These are phyloP conservation scores for Eriosoma lanigerum DNA, from an alignment of 1,140 invertebrate genomes.

Conservation along the genomic window DNA sequence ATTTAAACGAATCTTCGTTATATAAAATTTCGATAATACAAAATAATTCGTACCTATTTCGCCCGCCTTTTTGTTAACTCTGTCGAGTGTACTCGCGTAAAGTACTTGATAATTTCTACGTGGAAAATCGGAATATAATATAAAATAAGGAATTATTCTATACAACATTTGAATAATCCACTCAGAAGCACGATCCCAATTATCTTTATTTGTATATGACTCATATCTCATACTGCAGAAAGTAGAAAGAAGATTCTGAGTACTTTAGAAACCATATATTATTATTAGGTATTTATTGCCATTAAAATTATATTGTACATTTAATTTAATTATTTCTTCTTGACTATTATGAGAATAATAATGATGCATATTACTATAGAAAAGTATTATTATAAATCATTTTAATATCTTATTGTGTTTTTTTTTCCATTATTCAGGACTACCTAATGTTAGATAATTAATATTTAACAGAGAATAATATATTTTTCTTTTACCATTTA, in stretches of 20 bases:
- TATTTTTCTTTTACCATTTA: no score
- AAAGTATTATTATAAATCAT: no score
- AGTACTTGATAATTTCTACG: not conserved
- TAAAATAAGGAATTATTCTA: not conserved
- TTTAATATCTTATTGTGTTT: no score
- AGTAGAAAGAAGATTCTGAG: constrained; percentile 2
- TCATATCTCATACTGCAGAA: not conserved
- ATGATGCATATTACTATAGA: no score
- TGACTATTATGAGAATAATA: no score
- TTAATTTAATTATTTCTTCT: no score
- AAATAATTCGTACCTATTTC: not conserved
- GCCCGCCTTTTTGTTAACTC: not conserved
- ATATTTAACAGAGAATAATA: no score
- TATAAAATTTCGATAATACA: not conserved
- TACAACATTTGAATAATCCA: not conserved
- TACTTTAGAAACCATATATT: no score
- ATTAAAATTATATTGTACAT: not conserved
- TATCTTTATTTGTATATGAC: not conserved
- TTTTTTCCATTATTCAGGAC: no score
- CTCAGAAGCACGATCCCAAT: not conserved
- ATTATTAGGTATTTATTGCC: no score
- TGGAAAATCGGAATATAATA: not conserved
- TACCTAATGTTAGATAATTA: no score
- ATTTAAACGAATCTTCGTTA: no score
- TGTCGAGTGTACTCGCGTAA: not conserved